Conservation (phyloP, 2,113 vertebrate genomes). For the Polyodon spathula region DNA sequence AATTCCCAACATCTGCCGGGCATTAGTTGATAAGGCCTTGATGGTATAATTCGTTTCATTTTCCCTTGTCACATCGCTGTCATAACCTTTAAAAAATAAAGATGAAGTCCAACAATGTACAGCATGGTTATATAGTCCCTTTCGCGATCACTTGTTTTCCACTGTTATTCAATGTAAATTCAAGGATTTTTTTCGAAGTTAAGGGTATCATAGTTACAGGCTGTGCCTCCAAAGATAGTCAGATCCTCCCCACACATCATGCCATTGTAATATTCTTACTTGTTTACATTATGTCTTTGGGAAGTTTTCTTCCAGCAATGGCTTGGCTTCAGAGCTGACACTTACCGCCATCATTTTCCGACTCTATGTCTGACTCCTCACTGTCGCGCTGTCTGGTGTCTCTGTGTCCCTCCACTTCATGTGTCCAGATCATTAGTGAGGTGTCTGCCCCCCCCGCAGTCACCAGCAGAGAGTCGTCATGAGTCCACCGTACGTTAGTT, state of each 20-base stretch:
- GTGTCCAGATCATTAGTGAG: conserved; percentile 92
- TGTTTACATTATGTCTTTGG: too few relatives aligned
- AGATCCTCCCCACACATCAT: too few relatives aligned
- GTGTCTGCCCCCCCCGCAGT: conserved; percentile 84
- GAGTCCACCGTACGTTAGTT: conserved; percentile 89
- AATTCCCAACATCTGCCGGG: conserved; percentile 85
- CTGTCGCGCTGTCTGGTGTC: conserved; percentile 81
- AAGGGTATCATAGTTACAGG: too few relatives aligned
- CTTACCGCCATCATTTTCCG: conserved; percentile 92
- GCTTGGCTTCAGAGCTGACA: too few relatives aligned
- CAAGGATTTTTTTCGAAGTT: too few relatives aligned
- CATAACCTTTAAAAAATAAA: conserved; percentile 77
- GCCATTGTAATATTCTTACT: too few relatives aligned
- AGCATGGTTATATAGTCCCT: too few relatives aligned
- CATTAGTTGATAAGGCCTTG: conserved; percentile 93
- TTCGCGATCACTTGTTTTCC: too few relatives aligned
- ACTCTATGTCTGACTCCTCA: conserved; percentile 91
- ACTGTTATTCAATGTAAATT: too few relatives aligned
- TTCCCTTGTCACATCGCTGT: conserved; percentile 92
- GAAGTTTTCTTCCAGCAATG: too few relatives aligned
- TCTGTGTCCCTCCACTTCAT: conserved; percentile 72
- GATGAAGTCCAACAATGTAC: conserved; percentile 3
- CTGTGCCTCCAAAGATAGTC: too few relatives aligned
- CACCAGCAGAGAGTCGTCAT: conserved; percentile 82
- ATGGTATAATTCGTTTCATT: conserved; percentile 94